phyloP scores from a whole-genome alignment of 2,113 vertebrate genomes.

The Manacus vitellinus region DNA sequence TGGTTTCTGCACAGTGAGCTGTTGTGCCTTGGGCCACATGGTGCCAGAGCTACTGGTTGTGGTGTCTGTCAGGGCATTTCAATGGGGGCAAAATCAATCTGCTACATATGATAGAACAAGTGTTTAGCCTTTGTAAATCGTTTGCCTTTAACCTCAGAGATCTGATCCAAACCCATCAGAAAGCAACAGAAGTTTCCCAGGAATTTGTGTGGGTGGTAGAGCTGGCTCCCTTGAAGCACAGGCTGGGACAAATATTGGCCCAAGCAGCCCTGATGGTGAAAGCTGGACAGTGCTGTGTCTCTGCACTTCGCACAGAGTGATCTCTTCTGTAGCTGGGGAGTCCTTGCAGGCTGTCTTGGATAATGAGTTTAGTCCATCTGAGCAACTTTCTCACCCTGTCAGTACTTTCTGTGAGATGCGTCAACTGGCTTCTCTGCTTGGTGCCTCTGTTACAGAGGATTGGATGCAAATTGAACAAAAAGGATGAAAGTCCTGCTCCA shows the following conservation, averaged over 20 bases:
- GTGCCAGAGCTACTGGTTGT: background rate
- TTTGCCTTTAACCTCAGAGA: background rate
- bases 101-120: background rate
- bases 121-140: background rate
- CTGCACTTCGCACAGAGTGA: background rate
- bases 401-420: background rate
- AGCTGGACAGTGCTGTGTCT: background rate
- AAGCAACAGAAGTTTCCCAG: background rate
- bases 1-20: background rate
- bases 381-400: background rate
- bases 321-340: background rate
- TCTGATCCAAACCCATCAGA: background rate
- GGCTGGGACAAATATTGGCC: background rate
- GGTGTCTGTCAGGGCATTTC: background rate
- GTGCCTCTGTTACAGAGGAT: background rate
- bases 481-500: background rate
- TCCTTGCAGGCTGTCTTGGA: background rate
- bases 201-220: background rate
- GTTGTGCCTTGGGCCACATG: background rate
- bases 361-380: background rate
- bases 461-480: background rate
- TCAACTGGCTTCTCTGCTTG: background rate
- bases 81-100: background rate
- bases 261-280: background rate
- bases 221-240: background rate